A percentile compares a stretch with the other conserved stretches of the same genome.
Conservation (phyloP, 2,888 invertebrate genomes). For the Thumatha senex region DNA sequence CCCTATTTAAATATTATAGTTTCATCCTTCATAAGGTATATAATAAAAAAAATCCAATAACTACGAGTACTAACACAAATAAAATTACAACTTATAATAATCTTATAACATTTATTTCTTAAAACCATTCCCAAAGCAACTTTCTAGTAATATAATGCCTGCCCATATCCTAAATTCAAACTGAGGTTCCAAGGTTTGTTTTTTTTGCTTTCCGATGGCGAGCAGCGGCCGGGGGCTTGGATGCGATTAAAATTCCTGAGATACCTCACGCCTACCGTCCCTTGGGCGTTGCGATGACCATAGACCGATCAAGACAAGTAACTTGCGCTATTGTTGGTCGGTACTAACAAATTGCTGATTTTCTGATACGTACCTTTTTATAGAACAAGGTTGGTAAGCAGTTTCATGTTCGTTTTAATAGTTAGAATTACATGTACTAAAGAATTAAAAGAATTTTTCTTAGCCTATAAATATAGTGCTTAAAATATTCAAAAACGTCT, state of each 20-base stretch:
- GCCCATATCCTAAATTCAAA: conserved; percentile 66
- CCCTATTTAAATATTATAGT: conserved; percentile 41
- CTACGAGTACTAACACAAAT: too few relatives aligned
- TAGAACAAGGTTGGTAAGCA: conserved; percentile 25
- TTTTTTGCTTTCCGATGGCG: conserved; percentile 57
- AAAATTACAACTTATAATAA: too few relatives aligned
- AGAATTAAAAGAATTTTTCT: not conserved
- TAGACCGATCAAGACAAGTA: conserved; percentile 51
- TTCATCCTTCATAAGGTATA: conserved; percentile 44
- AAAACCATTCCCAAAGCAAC: conserved; percentile 43
- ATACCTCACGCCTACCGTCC: conserved; percentile 76
- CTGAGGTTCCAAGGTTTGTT: conserved; percentile 57
- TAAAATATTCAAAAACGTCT: too few relatives aligned
- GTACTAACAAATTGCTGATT: conserved; percentile 47
- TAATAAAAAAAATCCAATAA: conserved; percentile 34
- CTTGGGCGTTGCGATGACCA: conserved; percentile 51
- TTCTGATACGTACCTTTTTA: conserved; percentile 40
- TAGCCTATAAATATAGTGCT: too few relatives aligned
- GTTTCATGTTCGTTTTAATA: conserved; percentile 17
- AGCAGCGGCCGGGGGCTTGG: conserved; percentile 63
- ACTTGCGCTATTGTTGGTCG: conserved; percentile 42
- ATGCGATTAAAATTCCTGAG: conserved; percentile 81
- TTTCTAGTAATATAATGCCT: conserved; percentile 56
- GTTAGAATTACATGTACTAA: conserved; percentile 8
- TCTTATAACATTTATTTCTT: conserved; percentile 10